These are phyloP conservation scores for Malurus leucopterus DNA, from an alignment of 2,797 vertebrate genomes.

Conservation along the genomic window DNA sequence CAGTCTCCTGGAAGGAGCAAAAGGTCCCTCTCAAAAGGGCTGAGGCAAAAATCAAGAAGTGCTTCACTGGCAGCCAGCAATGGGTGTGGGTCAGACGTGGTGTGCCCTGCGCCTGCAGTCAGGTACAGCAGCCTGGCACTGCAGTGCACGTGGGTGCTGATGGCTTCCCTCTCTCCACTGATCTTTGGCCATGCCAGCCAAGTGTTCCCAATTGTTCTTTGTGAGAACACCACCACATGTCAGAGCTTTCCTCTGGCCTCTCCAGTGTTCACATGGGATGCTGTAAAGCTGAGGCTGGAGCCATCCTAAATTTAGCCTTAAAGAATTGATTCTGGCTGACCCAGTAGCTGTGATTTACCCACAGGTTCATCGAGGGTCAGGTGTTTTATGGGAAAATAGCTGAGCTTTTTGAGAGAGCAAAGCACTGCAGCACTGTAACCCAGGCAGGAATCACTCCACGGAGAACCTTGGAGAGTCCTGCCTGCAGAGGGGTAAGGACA, in stretches of 20 bases:
- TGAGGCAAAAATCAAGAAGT: not conserved
- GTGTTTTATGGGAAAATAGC: not conserved
- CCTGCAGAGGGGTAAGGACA: not conserved
- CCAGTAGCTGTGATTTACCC: not conserved
- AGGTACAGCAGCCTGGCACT: not conserved
- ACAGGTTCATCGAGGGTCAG: not conserved
- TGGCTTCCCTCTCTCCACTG: not conserved
- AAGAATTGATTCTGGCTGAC: not conserved
- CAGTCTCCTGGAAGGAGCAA: not conserved
- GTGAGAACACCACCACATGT: rapidly evolving
- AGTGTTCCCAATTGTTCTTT: not conserved
- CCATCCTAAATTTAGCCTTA: not conserved
- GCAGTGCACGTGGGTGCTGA: not conserved
- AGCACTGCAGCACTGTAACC: not conserved
- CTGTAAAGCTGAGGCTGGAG: not conserved
- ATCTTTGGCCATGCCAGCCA: not conserved
- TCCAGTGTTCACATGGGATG: not conserved
- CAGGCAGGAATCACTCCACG: not conserved
- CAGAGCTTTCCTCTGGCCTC: not conserved
- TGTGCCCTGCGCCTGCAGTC: not conserved
- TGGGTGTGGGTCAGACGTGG: not conserved
- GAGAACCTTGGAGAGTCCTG: not conserved
- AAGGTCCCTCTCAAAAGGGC: not conserved
- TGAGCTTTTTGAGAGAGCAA: not conserved
- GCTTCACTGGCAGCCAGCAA: not conserved